These are phyloP conservation scores for Geotrypetes seraphini DNA, from an alignment of 2,797 vertebrate genomes.

Conservation along the genomic window DNA sequence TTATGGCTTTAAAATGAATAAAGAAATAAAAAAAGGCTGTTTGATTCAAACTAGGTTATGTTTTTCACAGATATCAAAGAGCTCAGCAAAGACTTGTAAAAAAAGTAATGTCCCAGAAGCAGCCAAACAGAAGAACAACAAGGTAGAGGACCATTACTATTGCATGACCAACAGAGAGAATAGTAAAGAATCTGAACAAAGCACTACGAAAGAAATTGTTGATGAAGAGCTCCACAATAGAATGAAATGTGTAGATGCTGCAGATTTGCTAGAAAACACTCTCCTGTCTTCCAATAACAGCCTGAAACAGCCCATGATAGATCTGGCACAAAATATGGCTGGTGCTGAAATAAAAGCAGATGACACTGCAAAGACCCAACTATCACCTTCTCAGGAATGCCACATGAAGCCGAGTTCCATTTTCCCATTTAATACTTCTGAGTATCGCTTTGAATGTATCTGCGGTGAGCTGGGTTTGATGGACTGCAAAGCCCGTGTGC, in stretches of 20 bases:
- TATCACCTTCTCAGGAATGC: slow-evolving; percentile 18
- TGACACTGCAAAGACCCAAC: background rate
- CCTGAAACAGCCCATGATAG: slow-evolving; percentile 3
- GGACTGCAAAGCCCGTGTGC: slow-evolving; percentile 85
- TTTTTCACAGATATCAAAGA: slow-evolving; percentile 33
- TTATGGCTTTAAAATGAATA: too few species aligned
- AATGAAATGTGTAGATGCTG: background rate
- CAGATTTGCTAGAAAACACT: background rate
- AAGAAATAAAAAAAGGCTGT: too few species aligned
- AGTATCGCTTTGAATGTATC: slow-evolving; percentile 92
- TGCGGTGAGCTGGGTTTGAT: slow-evolving; percentile 81
- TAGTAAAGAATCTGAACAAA: slow-evolving; percentile 12
- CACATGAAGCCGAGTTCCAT: slow-evolving; percentile 25
- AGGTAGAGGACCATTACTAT: slow-evolving; percentile 54
- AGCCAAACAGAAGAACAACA: slow-evolving; percentile 25
- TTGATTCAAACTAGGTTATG: slow-evolving; percentile 15
- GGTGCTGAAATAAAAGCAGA: slow-evolving; percentile 13
- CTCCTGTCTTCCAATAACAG: slow-evolving; percentile 17
- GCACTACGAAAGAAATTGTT: slow-evolving; percentile 7
- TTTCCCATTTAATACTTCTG: slow-evolving; percentile 66
- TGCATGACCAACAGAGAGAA: slow-evolving; percentile 29
- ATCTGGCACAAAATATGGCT: slow-evolving; percentile 6
- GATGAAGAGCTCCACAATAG: slow-evolving; percentile 10
- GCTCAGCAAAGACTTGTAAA: slow-evolving; percentile 51
- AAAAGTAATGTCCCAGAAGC: slow-evolving; percentile 35